Percentiles rank a stretch among this genome's conserved stretches.
Evolutionary conservation across 53 echinoderm and acorn worm genomes (phyloP).

Genomic region (Hippasteria phrygiana): DNA sequence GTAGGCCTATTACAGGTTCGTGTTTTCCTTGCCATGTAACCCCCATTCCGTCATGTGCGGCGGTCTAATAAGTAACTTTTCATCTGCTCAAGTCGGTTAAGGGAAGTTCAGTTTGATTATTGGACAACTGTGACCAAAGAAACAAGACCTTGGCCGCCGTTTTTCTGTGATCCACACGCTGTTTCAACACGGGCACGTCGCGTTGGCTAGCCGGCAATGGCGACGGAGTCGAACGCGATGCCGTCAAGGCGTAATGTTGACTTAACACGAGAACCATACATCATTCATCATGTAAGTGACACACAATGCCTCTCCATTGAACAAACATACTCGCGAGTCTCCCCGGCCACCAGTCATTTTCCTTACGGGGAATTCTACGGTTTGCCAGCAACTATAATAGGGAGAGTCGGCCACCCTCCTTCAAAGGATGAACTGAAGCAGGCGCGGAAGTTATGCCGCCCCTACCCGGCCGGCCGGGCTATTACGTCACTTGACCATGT

Average conservation of each 20-base stretch:
- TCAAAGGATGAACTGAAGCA: not conserved
- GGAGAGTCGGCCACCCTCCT: too few species aligned
- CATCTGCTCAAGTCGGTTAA: too few species aligned
- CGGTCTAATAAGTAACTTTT: too few species aligned
- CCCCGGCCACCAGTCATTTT: not conserved
- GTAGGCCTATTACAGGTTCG: too few species aligned
- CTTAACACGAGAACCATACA: not conserved
- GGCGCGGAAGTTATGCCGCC: too few species aligned
- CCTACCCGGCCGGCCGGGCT: too few species aligned
- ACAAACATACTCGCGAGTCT: not conserved
- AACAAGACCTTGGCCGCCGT: too few species aligned
- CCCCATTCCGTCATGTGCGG: too few species aligned
- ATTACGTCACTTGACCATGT: too few species aligned
- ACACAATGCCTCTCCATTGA: not conserved
- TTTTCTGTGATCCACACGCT: not conserved
- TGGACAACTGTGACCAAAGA: too few species aligned
- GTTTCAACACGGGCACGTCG: not conserved
- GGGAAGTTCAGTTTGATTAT: too few species aligned
- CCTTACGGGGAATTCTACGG: not conserved
- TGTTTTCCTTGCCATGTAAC: too few species aligned
- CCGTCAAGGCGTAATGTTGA: not conserved
- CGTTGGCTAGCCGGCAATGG: not conserved
- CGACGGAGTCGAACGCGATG: not conserved
- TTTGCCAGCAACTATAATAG: not conserved
- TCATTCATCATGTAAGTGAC: slow-evolving; percentile 5